A percentile compares a stretch with the other conserved stretches of the same genome.
phyloP scores from a whole-genome alignment of 2,113 vertebrate genomes.

The Oreochromis niloticus region DNA sequence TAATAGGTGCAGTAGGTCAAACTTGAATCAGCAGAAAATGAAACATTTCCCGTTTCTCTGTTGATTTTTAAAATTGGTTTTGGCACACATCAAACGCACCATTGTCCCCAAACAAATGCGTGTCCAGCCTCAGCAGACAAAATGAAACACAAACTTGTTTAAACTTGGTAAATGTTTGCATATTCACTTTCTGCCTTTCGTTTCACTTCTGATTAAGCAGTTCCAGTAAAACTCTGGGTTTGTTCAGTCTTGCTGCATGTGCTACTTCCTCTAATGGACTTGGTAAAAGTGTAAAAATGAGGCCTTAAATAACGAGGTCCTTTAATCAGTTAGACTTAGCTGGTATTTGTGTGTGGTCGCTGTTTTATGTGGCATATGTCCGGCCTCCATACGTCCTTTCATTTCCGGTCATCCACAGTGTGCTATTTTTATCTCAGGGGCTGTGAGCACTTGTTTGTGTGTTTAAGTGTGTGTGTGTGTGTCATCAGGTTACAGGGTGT shows the following conservation, averaged over 20 bases:
- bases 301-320: not conserved
- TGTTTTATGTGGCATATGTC: conserved; percentile 20
- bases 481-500: conserved; percentile 51
- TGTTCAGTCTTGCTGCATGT: not conserved
- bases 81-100: not conserved
- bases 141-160: not conserved
- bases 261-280: not conserved
- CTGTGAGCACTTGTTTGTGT: conserved; percentile 21
- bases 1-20: not conserved
- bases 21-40: not conserved
- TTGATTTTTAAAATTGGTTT: not conserved
- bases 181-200: not conserved
- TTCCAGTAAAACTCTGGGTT: not conserved
- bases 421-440: conserved; percentile 66
- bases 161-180: not conserved
- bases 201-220: conserved; percentile 12
- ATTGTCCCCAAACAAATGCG: not conserved
- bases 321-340: not conserved
- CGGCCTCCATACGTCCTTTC: conserved; percentile 43
- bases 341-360: not conserved
- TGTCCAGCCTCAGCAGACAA: not conserved
- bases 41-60: not conserved
- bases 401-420: conserved; percentile 51
- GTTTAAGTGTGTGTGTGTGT: conserved; percentile 15
- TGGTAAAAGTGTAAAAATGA: not conserved